Conservation (phyloP, 2,888 invertebrate genomes). For the Rhaphigaster nebulosa region DNA sequence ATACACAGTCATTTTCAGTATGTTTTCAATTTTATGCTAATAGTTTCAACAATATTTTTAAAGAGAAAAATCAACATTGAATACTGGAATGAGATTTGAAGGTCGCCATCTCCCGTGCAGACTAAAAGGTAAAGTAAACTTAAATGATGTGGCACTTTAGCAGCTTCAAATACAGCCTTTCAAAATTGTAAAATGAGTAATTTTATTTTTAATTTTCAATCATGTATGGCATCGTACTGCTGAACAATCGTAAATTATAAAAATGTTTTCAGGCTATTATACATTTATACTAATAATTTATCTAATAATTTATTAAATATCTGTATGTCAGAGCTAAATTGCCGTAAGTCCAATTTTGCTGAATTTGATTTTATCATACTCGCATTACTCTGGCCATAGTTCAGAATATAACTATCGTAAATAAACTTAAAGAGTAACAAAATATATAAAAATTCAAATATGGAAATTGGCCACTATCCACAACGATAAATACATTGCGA, state of each 20-base stretch:
- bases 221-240: background rate
- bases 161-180: background rate
- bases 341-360: too few species aligned
- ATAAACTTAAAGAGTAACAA: too few species aligned
- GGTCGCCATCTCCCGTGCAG: background rate
- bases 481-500: too few species aligned
- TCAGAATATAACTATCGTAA: too few species aligned
- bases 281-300: too few species aligned
- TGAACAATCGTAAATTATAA: background rate
- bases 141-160: background rate
- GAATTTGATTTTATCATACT: too few species aligned
- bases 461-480: too few species aligned
- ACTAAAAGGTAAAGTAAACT: background rate
- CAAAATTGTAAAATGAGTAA: background rate
- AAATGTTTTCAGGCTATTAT: too few species aligned
- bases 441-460: too few species aligned
- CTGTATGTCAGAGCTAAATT: too few species aligned
- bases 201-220: background rate
- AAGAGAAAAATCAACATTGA: background rate
- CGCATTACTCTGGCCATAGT: too few species aligned
- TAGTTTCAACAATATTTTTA: background rate
- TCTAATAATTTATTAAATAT: too few species aligned
- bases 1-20: background rate
- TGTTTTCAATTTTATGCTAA: background rate
- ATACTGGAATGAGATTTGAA: background rate